These are phyloP conservation scores for Columbina picui DNA, from an alignment of 2,113 vertebrate genomes.

Conservation along the genomic window DNA sequence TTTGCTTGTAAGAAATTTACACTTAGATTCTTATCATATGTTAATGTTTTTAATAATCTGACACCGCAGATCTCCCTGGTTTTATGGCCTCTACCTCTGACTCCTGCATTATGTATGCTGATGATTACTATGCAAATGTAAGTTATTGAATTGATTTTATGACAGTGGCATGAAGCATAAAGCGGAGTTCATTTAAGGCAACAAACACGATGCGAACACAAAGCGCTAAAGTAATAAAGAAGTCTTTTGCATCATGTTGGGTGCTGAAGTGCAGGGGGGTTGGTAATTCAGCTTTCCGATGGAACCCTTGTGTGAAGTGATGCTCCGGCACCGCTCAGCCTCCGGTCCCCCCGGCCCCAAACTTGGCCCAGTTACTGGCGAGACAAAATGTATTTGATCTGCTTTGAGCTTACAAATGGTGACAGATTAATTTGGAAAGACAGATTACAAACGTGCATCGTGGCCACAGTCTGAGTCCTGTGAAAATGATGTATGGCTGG, in stretches of 20 bases:
- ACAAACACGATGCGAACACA: background rate
- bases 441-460: background rate
- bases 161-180: background rate
- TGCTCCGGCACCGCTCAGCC: background rate
- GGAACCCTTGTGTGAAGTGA: background rate
- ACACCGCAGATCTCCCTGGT: background rate
- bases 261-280: accelerated
- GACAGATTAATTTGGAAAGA: constrained; percentile 35
- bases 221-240: background rate
- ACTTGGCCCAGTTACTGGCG: background rate
- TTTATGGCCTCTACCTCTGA: background rate
- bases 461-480: background rate
- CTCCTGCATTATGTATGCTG: constrained; percentile 1
- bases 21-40: background rate
- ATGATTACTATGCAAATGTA: background rate
- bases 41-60: constrained; percentile 1
- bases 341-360: background rate
- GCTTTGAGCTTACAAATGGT: background rate
- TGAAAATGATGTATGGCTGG: constrained; percentile 36
- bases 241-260: background rate
- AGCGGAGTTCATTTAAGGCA: background rate
- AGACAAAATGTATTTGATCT: background rate
- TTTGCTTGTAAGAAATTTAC: background rate
- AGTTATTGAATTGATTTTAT: constrained; percentile 4
- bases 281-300: background rate